Base-by-base conservation (phyloP, 2,888 invertebrate species). In the Agapetus fuscipes region DNA sequence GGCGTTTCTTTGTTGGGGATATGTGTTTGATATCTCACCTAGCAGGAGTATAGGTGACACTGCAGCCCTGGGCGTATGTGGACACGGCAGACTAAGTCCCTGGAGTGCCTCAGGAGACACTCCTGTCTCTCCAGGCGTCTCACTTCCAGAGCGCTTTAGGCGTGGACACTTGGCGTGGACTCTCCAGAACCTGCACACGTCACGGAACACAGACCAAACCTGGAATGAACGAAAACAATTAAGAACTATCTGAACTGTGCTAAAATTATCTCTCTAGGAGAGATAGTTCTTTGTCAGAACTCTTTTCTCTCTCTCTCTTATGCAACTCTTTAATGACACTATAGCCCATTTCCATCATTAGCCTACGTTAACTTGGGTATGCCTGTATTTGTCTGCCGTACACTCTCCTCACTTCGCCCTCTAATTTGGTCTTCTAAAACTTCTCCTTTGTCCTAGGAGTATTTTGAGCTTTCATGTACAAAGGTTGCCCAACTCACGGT, bases 131-230 rank as follows among this genome's bases (percentile, higher is more conserved):
- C 56, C 58, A 38, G 66, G 66, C 13, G 67, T 64, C 51, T 76
- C 74, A 50, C 78, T 76, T 12, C 71, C 69, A 27, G 73, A 72
- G 40, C 75, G 61, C 50, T 72, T 73, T 14, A 77, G 62, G 51
- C 78, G 76, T 2, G 79, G 75, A 58, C 77, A 79, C 56, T 81
- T 81, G 53, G 63, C 78, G 53, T 80, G 76, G 2, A 82, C 78
- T 6, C 81, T 72, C 81, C 82, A 83, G 57, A 81, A 82, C 2
- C 80, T 72, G 39, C 80, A 80, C 1, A 78, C 74, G 54, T 85
- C 84, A n/a, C 78, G 69, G 54, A 87, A 86, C 3, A 87, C 82
- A 6, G 76, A 70, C 66, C 73, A 76, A 2, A 86, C 85, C 82
- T 85, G 56, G 0, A 45, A 47, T 40, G 51, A 24, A 24, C 10